phyloP scores from a whole-genome alignment of 2,888 invertebrate species.

The Thelaira solivaga region DNA sequence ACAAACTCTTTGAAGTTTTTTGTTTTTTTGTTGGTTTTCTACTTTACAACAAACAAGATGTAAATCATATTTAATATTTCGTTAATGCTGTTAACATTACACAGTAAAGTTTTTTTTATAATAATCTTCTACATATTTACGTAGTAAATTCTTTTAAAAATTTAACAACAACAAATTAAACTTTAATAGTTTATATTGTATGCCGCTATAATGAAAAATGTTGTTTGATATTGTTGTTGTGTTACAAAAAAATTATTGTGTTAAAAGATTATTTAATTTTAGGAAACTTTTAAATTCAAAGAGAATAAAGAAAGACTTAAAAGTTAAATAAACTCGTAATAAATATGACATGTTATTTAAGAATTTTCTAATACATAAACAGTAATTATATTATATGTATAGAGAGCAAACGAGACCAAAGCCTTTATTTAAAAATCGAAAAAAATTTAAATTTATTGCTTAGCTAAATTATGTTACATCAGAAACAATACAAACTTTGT shows the following conservation, averaged over 20 bases:
- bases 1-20: background rate
- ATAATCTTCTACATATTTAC: background rate
- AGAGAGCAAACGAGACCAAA: no score
- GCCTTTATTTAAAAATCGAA: no score
- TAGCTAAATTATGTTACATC: no score
- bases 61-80: slow-evolving; percentile 18
- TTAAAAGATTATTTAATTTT: background rate
- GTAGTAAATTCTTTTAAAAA: no score
- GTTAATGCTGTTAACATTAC: background rate
- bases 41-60: background rate
- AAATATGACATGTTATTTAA: no score
- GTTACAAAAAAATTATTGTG: background rate
- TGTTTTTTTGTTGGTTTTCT: background rate
- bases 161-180: no score
- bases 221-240: background rate
- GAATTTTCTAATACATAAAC: no score
- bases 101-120: background rate
- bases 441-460: no score
- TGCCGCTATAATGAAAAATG: background rate
- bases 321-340: no score
- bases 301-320: background rate
- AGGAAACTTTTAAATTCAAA: background rate
- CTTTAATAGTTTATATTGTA: no score
- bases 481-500: no score
- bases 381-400: no score